These are phyloP conservation scores for Onychorhynchus coronatus DNA, from an alignment of 2,113 vertebrate genomes.

Conservation along the genomic window DNA sequence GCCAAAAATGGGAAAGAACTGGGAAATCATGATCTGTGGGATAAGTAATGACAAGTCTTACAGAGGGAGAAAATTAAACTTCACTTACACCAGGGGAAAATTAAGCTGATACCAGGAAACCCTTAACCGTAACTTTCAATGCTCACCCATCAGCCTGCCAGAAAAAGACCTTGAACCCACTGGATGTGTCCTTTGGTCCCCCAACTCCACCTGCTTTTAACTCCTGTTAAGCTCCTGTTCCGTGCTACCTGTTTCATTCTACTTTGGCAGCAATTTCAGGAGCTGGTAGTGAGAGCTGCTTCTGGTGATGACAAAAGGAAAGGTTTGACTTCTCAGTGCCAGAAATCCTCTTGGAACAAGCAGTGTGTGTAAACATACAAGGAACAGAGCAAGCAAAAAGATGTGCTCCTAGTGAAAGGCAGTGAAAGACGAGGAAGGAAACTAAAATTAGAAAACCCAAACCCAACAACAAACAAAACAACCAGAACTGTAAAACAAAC, in stretches of 20 bases:
- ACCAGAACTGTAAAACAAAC: too few relatives aligned
- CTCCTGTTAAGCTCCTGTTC: background rate
- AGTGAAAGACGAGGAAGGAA: background rate
- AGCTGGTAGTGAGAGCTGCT: background rate
- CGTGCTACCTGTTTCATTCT: background rate
- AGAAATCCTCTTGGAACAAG: background rate
- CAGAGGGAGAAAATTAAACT: background rate
- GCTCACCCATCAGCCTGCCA: background rate
- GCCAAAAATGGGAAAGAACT: background rate
- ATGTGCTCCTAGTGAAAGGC: fast-evolving
- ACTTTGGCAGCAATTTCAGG: background rate
- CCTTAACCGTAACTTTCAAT: background rate
- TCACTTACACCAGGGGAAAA: background rate
- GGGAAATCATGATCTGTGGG: background rate
- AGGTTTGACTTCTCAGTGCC: background rate
- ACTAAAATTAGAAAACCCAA: background rate
- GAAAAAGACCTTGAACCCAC: background rate
- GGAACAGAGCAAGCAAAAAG: background rate
- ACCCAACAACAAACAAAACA: background rate
- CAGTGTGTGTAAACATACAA: background rate
- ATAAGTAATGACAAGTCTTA: background rate
- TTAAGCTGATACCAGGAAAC: background rate
- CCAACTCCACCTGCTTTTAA: background rate
- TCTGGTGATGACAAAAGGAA: background rate
- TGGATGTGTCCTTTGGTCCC: background rate